phyloP scores from a whole-genome alignment of 2,888 invertebrate genomes.

The Podotricha telesiphe region DNA sequence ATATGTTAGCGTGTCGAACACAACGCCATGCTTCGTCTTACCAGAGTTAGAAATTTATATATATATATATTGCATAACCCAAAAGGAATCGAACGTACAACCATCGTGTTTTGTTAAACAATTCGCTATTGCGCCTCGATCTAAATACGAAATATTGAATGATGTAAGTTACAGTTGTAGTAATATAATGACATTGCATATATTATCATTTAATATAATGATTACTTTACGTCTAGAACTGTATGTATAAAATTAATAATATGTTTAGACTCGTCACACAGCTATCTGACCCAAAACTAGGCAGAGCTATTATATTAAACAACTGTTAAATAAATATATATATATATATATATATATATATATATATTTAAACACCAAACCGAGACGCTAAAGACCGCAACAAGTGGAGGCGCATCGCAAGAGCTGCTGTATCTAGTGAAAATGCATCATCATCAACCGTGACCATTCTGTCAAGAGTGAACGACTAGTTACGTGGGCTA shows the following conservation, averaged over 20 bases:
- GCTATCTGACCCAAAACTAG: constrained; percentile 8
- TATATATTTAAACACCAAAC: no score
- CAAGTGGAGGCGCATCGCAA: no score
- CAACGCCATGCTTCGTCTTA: background rate
- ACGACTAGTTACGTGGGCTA: no score
- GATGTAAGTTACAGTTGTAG: background rate
- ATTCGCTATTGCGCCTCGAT: background rate
- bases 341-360: no score
- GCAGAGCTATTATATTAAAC: background rate
- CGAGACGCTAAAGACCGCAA: no score
- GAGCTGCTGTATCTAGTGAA: no score
- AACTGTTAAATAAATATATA: background rate
- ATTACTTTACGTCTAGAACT: background rate
- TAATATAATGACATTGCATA: background rate
- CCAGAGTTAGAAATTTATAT: no score
- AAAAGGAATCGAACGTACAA: background rate
- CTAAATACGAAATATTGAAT: background rate
- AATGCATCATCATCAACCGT: no score
- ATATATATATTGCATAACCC: no score
- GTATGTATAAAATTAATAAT: constrained; percentile 6
- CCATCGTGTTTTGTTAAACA: background rate
- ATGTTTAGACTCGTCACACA: background rate
- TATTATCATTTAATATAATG: background rate
- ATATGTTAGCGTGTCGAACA: no score
- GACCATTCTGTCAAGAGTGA: no score